These are phyloP conservation scores for Girardinichthys multiradiatus DNA, from an alignment of 2,113 vertebrate species.

Conservation along the genomic window DNA sequence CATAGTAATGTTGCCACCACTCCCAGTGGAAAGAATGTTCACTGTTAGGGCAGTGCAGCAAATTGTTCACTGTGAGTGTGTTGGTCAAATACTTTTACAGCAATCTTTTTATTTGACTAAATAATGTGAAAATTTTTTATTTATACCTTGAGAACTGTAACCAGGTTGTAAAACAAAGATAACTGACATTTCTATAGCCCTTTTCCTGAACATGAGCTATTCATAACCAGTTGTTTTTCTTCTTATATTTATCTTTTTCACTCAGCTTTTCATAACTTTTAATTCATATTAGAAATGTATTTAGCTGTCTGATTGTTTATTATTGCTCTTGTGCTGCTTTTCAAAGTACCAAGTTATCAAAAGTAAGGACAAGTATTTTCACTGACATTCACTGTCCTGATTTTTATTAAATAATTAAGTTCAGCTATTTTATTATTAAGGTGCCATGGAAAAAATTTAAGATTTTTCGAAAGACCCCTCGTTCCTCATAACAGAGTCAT, in stretches of 20 bases:
- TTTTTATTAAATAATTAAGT: constrained; percentile 10
- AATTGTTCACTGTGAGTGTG: not conserved
- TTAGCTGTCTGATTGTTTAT: not conserved
- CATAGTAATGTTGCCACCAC: no score
- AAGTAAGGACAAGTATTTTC: constrained; percentile 6
- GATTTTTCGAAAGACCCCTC: not conserved
- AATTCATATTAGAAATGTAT: not conserved
- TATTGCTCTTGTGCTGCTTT: not conserved
- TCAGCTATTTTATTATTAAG: constrained; percentile 10
- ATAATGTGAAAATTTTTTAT: not conserved
- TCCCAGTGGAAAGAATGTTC: no score
- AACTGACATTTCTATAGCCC: no score
- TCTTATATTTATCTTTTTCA: not conserved
- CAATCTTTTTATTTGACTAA: not conserved
- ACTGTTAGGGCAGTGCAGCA: no score
- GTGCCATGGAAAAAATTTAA: constrained; percentile 2
- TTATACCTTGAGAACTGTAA: not conserved
- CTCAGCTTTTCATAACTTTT: not conserved
- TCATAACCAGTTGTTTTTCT: not conserved
- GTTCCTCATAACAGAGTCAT: constrained; percentile 29
- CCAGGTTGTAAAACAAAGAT: no score
- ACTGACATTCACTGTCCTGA: not conserved
- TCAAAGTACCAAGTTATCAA: not conserved
- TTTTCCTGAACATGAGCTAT: not conserved
- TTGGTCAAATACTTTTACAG: not conserved